Conservation (phyloP, 2,797 vertebrate species). For the Lates japonicus region DNA sequence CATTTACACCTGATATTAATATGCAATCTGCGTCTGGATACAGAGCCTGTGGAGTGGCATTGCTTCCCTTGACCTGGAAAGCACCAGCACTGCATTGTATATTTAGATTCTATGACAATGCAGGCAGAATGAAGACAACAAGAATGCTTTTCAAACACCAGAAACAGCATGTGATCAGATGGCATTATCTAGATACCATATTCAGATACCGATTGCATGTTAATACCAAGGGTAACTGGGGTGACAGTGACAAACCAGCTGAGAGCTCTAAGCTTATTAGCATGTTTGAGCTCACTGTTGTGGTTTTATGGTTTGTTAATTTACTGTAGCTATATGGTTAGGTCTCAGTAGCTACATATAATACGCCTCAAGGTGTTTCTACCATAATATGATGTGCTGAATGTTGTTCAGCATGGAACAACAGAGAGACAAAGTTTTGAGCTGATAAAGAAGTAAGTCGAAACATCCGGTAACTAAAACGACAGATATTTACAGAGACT, state of each 20-base stretch:
- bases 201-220: not conserved
- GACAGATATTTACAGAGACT: not conserved
- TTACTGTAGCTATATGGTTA: not conserved
- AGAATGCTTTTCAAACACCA: not conserved
- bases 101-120: not conserved
- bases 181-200: not conserved
- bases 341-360: not conserved
- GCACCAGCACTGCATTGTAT: not conserved
- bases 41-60: not conserved
- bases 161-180: not conserved
- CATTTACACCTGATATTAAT: no score
- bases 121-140: not conserved
- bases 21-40: no score
- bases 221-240: not conserved
- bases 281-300: not conserved
- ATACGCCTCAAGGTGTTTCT: not conserved
- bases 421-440: no score
- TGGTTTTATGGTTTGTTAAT: not conserved
- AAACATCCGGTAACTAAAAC: not conserved
- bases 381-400: not conserved
- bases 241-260: not conserved
- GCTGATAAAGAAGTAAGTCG: not conserved
- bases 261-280: not conserved
- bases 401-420: no score
- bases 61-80: not conserved